Evolutionary conservation across 92 coral and sea anemone species (phyloP), one percentile per base, ranked within the genome.

Genomic region (Blastomussa wellsi): DNA sequence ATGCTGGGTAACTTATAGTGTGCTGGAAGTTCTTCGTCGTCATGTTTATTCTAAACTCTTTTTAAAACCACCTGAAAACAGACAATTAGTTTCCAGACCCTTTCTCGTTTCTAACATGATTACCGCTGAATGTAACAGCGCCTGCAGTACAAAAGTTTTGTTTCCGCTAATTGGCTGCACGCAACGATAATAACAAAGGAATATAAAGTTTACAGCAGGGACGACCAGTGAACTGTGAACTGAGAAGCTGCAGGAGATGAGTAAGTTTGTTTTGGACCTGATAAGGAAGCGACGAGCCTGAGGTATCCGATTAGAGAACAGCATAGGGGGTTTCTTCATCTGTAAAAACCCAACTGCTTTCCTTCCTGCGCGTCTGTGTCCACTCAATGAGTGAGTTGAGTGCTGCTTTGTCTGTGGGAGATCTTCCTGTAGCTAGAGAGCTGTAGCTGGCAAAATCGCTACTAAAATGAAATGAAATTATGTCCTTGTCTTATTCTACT

Each of bases 141-240:
- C 75, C 26, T 19, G 75, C 75, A 37, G 47, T 35, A 19, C 28
- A 20, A 2, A 9, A 35, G 47, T 22, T 70, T 38, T 35, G 44
- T 36, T 35, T 69, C 38, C 75, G 75, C 75, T 70, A 36, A 70
- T 70, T 70, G 75, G 75, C 47, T 70, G 44, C 75, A 14, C 74
- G 41, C 42, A 19, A 6, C 35, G 22, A 16, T n/a, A 69, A 67
- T 37, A 69, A 69, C 42, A 38, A 70, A 36, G 75, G 47, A 62
- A 26, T 62, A 62, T 62, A 62, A 62, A 62, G 33, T 62, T 62
- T 26, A 1, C 68, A 26, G 28, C 68, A 28, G 11, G 68, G 68
- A 62, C 28, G 15, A 28, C 68, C 12, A 62, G 68, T 35, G 68
- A 70, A 35, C 24, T 37, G 41, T n/a, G 9, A 19, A 33, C 42